Evolutionary conservation across 2,797 vertebrate genomes (phyloP), one percentile per base, ranked within the genome.

Genomic region (Lemur catta): DNA sequence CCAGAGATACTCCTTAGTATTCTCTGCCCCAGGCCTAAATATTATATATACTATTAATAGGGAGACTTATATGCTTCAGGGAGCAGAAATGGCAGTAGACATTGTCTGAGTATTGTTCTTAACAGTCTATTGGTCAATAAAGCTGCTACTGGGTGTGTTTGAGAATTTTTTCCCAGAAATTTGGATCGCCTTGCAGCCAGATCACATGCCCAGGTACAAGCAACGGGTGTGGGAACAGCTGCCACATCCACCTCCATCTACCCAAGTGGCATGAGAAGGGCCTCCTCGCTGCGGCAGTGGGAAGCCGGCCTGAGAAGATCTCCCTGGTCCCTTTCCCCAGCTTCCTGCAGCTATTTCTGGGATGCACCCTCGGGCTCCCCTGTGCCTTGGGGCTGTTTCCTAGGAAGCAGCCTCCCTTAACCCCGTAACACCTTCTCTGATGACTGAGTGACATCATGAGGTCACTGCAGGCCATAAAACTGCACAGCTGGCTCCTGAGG

Each of bases 401-500:
- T 97, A 97, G 98, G 94, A 98, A 95, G 96, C 59, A 22, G 65
- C 91, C 79, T 97, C 95, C 92, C 96, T 96, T 98, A 89, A 71
- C 82, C 96, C 93, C 96, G 18, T 91, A 93, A 90, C 92, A 43
- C 95, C 96, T 0, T 90, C 84, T 18, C 92, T 28, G 38, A 35
- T 63, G 96, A 87, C 97, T 22, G 6, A 84, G 93, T 98, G 97
- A 98, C 95, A 97, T 98, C 98, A 98, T 89, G 28, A 20, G 95
- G 97, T 97, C 98, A 97, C 76, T 24, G 69, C 89, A 96, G 50
- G 46, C 92, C 97, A 97, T 97, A 98, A 98, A 98, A 91, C 94
- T 98, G 46, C 0, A n/a, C 89, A 86, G 94, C 78, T 84, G 28
- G 63, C 63, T 71, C 85, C 43, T 0, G 2, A 78, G 41, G 15